These are phyloP conservation scores for Caenorhabditis uteleia DNA, from an alignment of 2,888 invertebrate genomes.

Conservation along the genomic window DNA sequence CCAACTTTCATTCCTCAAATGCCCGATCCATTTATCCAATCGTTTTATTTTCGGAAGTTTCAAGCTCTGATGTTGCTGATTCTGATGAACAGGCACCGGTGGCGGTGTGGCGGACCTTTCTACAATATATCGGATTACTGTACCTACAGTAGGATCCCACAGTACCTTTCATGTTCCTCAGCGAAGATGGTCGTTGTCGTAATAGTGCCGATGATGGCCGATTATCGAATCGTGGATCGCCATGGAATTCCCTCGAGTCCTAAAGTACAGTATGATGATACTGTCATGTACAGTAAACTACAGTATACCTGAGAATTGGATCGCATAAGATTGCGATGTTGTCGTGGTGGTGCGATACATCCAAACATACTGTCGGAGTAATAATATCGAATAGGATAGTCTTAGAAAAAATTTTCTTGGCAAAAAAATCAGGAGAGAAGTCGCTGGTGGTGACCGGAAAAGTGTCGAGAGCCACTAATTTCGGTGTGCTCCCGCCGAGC, in stretches of 20 bases:
- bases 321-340: slow-evolving; percentile 27
- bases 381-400: too few species aligned
- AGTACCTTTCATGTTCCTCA: background rate
- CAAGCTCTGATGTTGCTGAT: too few species aligned
- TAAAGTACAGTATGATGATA: too few species aligned
- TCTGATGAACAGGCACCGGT: slow-evolving; percentile 1
- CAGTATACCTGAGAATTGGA: slow-evolving; percentile 27
- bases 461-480: too few species aligned
- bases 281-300: too few species aligned
- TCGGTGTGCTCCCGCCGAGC: too few species aligned
- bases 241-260: slow-evolving; percentile 39
- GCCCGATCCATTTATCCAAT: slow-evolving; percentile 46
- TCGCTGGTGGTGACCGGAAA: too few species aligned
- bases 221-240: slow-evolving; percentile 28
- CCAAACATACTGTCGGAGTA: slow-evolving; percentile 31
- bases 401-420: too few species aligned
- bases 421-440: too few species aligned
- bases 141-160: too few species aligned
- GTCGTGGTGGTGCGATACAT: slow-evolving; percentile 33
- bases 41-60: slow-evolving; percentile 26
- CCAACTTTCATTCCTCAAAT: slow-evolving; percentile 35
- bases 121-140: too few species aligned
- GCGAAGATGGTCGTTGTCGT: background rate
- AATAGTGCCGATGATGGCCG: slow-evolving; percentile 3
- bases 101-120: slow-evolving; percentile 36